Evolutionary conservation across 2,113 vertebrate species (phyloP).

Genomic region (Marcusenius ussheri): DNA sequence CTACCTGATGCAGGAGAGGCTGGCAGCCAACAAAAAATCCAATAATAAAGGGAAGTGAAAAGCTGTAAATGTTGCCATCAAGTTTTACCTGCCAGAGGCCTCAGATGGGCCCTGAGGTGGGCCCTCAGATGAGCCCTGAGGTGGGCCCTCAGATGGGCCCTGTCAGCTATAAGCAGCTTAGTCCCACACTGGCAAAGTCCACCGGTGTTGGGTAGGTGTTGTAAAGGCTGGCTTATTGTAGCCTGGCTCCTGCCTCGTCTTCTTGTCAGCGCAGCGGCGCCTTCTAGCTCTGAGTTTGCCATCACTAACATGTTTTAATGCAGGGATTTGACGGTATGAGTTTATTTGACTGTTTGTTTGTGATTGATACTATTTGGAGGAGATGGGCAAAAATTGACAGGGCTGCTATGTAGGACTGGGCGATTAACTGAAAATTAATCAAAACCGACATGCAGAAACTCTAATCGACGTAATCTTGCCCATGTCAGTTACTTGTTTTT

Average conservation of each 20-base stretch:
- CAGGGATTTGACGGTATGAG: background rate
- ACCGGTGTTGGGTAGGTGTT: background rate
- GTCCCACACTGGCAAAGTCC: background rate
- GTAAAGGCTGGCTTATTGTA: background rate
- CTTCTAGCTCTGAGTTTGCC: background rate
- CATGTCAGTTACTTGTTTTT: no score
- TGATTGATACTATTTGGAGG: background rate
- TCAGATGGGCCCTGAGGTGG: background rate
- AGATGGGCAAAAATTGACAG: background rate
- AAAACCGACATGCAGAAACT: no score
- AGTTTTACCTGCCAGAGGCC: background rate
- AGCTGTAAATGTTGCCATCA: background rate
- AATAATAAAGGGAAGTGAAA: background rate
- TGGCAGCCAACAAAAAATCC: slow-evolving; percentile 5
- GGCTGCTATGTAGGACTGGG: background rate
- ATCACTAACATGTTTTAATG: background rate
- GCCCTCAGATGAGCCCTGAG: no score
- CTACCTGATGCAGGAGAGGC: background rate
- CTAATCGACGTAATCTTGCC: no score
- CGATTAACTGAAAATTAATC: no score
- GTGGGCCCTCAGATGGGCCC: no score
- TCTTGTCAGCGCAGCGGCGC: background rate
- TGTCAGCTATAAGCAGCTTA: background rate
- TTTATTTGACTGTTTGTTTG: background rate
- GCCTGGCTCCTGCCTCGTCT: background rate